Base-by-base conservation (phyloP, 2,888 invertebrate genomes). In the Gymnosoma rotundatum region DNA sequence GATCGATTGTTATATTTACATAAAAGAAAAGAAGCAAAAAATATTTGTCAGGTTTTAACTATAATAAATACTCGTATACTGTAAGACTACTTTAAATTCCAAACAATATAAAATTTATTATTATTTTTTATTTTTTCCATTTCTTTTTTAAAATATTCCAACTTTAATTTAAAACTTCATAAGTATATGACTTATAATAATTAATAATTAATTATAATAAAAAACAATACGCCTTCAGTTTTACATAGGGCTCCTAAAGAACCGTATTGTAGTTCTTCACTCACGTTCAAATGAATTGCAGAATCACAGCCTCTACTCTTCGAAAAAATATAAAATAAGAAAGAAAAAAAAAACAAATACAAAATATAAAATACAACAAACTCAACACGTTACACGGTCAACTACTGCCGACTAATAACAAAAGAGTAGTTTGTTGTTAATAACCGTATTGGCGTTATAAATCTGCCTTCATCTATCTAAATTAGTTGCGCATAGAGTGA, bases 241-340 rank as follows among this genome's bases (percentile, higher is more conserved):
- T 90, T 89, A 89, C 89, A 89, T 89, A 88, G 88, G 83, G 90
- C 90, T 90, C 90, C 90, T 90, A 89, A 87, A 89, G 84, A 86
- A 83, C 86, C 61, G 42, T 14, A 85, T 85, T 85, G 16, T 60
- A 74, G 82, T 85, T 85, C 85, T 80, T 83, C 66, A 83, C 42
- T 56, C 54, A 50, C 80, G 38, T 60, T 75, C 38, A 78, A 61
- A 50, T 20, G 6, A 42, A 50, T 25, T 38, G 38, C 64, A 78
- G 54, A 72, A 61, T 38, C 70, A 42, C 42, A 81, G 78, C 69
- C 78, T 78, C 45, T 56, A 56, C 54, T 74, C 42, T 64, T 14
- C 74, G 45, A 48, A 56, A 50, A 42, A 32, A 45, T 52, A 25
- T 32, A 52, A 67, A 21, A 32, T 18, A 61, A 16, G 48, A 32